Conservation (phyloP, 2,113 vertebrate genomes). For the Thamnaconus septentrionalis region DNA sequence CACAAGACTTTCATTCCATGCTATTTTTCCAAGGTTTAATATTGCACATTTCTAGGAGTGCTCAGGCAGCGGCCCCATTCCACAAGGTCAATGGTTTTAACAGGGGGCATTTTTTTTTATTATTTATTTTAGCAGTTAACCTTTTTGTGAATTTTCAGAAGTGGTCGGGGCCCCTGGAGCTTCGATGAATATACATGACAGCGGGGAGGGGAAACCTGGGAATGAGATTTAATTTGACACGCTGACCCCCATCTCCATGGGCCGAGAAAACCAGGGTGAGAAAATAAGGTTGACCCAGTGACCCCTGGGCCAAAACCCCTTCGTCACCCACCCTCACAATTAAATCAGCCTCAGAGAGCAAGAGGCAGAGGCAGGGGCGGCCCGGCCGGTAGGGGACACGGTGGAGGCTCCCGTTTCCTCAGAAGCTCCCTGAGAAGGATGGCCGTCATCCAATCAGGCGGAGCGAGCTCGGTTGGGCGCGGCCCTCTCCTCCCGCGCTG, state of each 20-base stretch:
- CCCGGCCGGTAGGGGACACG: slow-evolving; percentile 42
- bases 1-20: slow-evolving; percentile 1
- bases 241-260: slow-evolving; percentile 78
- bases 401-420: slow-evolving; percentile 44
- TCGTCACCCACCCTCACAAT: slow-evolving; percentile 78
- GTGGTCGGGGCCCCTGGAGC: slow-evolving; percentile 71
- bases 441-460: slow-evolving; percentile 25
- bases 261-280: slow-evolving; percentile 73
- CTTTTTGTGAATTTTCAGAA: slow-evolving; percentile 81
- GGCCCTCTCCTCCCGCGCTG: slow-evolving; percentile 20
- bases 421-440: slow-evolving; percentile 38
- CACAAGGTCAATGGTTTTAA: slow-evolving; percentile 80
- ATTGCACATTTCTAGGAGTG: slow-evolving; percentile 46
- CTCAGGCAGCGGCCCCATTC: slow-evolving; percentile 63
- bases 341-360: slow-evolving; percentile 76
- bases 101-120: slow-evolving; percentile 75
- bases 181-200: slow-evolving; percentile 83
- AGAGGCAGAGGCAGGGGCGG: slow-evolving; percentile 22
- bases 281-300: slow-evolving; percentile 81
- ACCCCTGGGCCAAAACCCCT: slow-evolving; percentile 75
- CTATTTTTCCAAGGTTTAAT: slow-evolving; percentile 48
- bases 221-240: slow-evolving; percentile 84
- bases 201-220: slow-evolving; percentile 67
- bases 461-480: slow-evolving; percentile 7
- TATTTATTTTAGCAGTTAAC: slow-evolving; percentile 83